phyloP scores from a whole-genome alignment of 2,797 vertebrate species.

The Arrhamphus sclerolepis region DNA sequence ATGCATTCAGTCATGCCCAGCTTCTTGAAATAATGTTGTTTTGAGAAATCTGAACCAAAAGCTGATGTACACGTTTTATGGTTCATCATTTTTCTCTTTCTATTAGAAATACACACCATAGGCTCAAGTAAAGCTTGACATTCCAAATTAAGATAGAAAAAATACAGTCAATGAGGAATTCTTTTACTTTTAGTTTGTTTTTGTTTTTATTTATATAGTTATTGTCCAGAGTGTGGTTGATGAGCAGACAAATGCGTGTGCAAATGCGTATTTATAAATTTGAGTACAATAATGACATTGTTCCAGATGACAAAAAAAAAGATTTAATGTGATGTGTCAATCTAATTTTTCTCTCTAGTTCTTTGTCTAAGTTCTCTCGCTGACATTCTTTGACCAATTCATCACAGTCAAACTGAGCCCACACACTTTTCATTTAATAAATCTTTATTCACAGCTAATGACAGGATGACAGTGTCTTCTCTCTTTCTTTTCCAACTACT shows the following conservation, averaged over 20 bases:
- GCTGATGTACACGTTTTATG: constrained; percentile 1
- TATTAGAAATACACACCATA: neutral
- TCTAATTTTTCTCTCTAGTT: constrained; percentile 20
- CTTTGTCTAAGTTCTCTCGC: constrained; percentile 17
- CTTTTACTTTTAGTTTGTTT: neutral
- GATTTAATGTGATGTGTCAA: constrained; percentile 49
- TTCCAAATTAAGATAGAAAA: no score
- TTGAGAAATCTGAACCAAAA: constrained; percentile 1
- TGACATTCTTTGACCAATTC: constrained; percentile 41
- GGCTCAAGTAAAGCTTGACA: no score
- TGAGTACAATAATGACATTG: constrained; percentile 13
- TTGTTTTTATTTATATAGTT: constrained; percentile 19
- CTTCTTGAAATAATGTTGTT: constrained; percentile 12
- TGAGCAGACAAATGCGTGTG: constrained; percentile 4
- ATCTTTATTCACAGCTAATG: constrained; percentile 63
- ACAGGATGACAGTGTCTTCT: constrained; percentile 31
- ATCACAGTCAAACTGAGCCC: constrained; percentile 49
- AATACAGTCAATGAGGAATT: neutral
- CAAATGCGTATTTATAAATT: neutral
- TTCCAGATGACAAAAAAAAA: constrained; percentile 30
- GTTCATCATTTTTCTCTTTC: constrained; percentile 10
- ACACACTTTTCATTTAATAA: constrained; percentile 53
- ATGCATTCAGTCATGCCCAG: neutral
- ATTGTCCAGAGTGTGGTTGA: no score
- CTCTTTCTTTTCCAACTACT: constrained; percentile 10